Conservation (phyloP, 2,797 vertebrate species). For the Cetoscarus ocellatus region DNA sequence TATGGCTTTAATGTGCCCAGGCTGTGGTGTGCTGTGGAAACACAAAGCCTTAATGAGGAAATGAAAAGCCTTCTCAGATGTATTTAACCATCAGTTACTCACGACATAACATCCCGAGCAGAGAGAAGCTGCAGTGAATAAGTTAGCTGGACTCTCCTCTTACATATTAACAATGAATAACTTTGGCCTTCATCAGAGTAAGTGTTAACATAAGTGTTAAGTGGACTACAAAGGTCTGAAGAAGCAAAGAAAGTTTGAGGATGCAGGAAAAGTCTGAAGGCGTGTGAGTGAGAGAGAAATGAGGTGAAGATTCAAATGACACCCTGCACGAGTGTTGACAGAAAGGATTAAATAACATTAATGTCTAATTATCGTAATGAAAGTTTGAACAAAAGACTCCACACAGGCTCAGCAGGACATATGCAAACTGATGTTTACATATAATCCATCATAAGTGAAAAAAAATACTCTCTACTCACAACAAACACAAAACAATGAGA, state of each 20-base stretch:
- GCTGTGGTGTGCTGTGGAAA: conserved; percentile 77
- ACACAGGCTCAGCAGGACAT: conserved; percentile 33
- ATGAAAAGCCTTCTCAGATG: conserved; percentile 79
- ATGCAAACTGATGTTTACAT: conserved; percentile 22
- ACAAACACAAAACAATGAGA: background rate
- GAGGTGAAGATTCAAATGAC: conserved; percentile 65
- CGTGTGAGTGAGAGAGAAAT: conserved; percentile 4
- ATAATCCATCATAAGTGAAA: conserved; percentile 14
- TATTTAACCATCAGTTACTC: conserved; percentile 78
- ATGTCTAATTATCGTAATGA: conserved; percentile 68
- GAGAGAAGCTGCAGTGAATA: conserved; percentile 31
- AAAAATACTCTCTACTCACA: conserved; percentile 8
- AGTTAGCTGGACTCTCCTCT: conserved; percentile 54
- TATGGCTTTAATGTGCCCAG: conserved; percentile 68
- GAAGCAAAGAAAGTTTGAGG: conserved; percentile 13
- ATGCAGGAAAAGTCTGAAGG: conserved; percentile 24
- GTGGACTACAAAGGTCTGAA: conserved; percentile 18
- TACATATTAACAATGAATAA: conserved; percentile 33
- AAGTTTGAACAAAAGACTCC: conserved; percentile 50
- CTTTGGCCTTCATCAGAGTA: conserved; percentile 28
- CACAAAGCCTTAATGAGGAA: conserved; percentile 80
- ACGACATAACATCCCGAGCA: conserved; percentile 69
- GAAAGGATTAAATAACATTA: conserved; percentile 59
- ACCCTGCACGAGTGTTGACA: conserved; percentile 71
- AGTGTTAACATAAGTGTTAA: conserved; percentile 15